These are phyloP conservation scores for Miltochrista miniata DNA, from an alignment of 2,888 invertebrate species.

Conservation along the genomic window DNA sequence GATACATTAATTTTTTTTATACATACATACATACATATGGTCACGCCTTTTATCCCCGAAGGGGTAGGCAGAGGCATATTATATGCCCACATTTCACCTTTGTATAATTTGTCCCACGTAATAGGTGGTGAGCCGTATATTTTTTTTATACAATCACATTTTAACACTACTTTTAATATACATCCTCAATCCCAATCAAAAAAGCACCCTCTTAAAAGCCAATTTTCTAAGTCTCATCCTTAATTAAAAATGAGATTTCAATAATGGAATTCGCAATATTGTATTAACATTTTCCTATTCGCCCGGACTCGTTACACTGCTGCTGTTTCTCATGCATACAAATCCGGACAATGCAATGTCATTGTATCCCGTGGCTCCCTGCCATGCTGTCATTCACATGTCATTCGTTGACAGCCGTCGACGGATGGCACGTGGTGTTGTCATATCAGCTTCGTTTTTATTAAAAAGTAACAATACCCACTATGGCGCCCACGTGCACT, in stretches of 20 bases:
- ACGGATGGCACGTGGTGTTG: slow-evolving; percentile 68
- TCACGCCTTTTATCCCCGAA: no score
- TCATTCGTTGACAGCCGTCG: slow-evolving; percentile 66
- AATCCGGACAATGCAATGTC: slow-evolving; percentile 49
- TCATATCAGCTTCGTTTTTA: slow-evolving; percentile 64
- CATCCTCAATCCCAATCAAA: no score
- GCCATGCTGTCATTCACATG: slow-evolving; percentile 66
- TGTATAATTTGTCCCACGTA: no score
- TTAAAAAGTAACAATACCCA: slow-evolving; percentile 47
- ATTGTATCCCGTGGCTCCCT: slow-evolving; percentile 45
- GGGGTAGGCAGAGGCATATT: no score
- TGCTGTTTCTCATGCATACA: slow-evolving; percentile 52
- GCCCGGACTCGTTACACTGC: slow-evolving; percentile 20
- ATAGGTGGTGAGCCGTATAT: no score
- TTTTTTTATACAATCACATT: no score
- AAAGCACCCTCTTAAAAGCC: no score
- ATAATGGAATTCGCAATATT: slow-evolving; percentile 13
- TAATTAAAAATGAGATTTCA: slow-evolving; percentile 11
- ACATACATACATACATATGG: no score
- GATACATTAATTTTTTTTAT: no score
- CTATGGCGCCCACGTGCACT: no score
- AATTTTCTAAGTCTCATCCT: background rate
- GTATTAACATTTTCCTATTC: slow-evolving; percentile 18
- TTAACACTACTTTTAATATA: no score
- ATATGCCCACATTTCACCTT: no score